Conservation (phyloP, 2,888 invertebrate species). For the Cryptosula pallasiana region DNA sequence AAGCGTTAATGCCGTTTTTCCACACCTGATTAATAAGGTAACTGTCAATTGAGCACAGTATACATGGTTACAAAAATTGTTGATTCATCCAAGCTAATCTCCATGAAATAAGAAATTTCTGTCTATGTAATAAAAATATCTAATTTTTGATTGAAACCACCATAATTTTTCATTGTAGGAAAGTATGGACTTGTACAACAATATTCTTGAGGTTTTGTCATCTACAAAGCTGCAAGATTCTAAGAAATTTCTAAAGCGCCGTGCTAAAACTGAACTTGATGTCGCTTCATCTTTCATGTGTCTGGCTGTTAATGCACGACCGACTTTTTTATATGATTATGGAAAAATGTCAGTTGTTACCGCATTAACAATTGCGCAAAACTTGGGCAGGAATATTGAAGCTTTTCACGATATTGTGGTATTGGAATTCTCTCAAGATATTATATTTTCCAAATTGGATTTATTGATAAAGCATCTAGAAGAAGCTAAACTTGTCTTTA, state of each 20-base stretch:
- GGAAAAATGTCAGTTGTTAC: not conserved
- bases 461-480: not conserved
- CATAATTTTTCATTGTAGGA: not conserved
- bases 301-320: not conserved
- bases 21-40: no score
- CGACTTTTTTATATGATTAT: not conserved
- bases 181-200: not conserved
- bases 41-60: no score
- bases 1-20: no score
- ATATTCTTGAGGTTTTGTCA: not conserved
- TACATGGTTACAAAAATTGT: no score
- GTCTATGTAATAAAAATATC: no score
- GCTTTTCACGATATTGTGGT: not conserved
- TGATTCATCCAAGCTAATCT: no score
- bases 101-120: no score
- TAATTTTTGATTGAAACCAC: no score
- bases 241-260: not conserved
- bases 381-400: not conserved
- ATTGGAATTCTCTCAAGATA: conserved; percentile 2
- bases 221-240: not conserved
- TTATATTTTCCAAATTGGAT: not conserved
- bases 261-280: not conserved
- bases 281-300: not conserved
- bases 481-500: not conserved
- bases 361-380: not conserved